Evolutionary conservation across 2,888 invertebrate species (phyloP).

Genomic region (Prenolepis imparis): DNA sequence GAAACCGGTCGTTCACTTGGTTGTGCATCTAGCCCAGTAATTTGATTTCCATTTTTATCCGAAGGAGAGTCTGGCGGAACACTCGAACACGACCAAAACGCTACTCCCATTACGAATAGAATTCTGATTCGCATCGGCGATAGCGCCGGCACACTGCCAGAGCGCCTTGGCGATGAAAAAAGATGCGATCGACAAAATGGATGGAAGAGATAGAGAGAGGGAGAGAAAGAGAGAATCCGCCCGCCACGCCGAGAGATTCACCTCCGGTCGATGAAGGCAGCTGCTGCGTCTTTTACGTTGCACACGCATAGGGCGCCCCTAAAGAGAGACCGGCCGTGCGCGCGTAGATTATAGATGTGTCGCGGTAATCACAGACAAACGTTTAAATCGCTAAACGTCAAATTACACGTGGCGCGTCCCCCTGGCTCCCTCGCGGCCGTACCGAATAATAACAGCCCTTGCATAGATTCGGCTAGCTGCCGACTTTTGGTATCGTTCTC

Average conservation of each 20-base stretch:
- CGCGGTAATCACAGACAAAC: conserved; percentile 85
- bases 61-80: conserved; percentile 36
- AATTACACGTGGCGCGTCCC: conserved; percentile 81
- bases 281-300: conserved; percentile 81
- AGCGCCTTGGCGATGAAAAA: conserved; percentile 49
- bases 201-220: conserved; percentile 2
- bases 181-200: conserved; percentile 37
- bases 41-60: conserved; percentile 54
- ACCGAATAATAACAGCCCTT: conserved; percentile 84
- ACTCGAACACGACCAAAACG: conserved; percentile 45
- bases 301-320: conserved; percentile 27
- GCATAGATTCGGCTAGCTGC: conserved; percentile 77
- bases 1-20: conserved; percentile 36
- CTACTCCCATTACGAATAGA: conserved; percentile 54
- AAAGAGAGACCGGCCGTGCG: conserved; percentile 43
- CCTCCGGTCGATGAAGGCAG: conserved; percentile 55
- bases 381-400: conserved; percentile 85
- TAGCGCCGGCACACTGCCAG: conserved; percentile 44
- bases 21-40: conserved; percentile 40
- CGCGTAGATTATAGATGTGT: conserved; percentile 84
- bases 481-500: conserved; percentile 62
- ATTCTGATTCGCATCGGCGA: conserved; percentile 47
- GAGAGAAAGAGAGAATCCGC: conserved; percentile 30
- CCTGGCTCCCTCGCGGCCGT: conserved; percentile 65
- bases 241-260: conserved; percentile 51